Conservation (phyloP, 1,140 invertebrate genomes). For the Drosophila prosaltans region DNA sequence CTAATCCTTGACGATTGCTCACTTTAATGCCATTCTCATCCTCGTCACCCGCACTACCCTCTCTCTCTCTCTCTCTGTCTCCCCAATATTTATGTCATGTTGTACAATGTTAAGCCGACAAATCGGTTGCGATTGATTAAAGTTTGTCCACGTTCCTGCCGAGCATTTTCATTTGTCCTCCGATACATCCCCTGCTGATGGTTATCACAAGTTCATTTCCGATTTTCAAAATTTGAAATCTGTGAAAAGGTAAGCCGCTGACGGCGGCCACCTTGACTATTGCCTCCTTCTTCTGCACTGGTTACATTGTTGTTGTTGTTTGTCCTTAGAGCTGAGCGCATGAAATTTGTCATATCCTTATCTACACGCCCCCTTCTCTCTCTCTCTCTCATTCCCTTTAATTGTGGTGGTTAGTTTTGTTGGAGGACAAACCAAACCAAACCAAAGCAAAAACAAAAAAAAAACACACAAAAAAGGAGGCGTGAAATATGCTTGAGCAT, state of each 20-base stretch:
- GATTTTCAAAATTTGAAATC: conserved; percentile 50
- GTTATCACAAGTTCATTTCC: conserved; percentile 74
- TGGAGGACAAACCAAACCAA: not conserved
- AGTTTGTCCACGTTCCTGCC: conserved; percentile 50
- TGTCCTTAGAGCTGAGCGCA: conserved; percentile 49
- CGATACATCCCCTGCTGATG: conserved; percentile 46
- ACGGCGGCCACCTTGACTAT: conserved; percentile 65
- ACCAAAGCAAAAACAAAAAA: conserved; percentile 23
- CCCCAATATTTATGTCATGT: conserved; percentile 75
- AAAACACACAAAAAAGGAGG: conserved; percentile 55
- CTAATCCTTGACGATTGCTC: conserved; percentile 78
- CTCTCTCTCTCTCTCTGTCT: conserved; percentile 11
- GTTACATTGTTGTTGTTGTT: conserved; percentile 22
- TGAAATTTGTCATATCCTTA: conserved; percentile 81
- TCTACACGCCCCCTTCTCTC: conserved; percentile 27
- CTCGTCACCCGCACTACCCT: conserved; percentile 38
- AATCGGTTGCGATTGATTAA: conserved; percentile 83
- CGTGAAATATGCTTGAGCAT: conserved; percentile 69
- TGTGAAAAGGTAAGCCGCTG: conserved; percentile 66
- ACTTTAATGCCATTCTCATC: conserved; percentile 60
- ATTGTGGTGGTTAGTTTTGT: conserved; percentile 62
- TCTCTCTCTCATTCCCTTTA: not conserved
- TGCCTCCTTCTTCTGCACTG: conserved; percentile 8
- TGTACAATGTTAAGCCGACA: conserved; percentile 83
- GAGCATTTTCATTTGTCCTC: not conserved